These are phyloP conservation scores for Tiliacea aurago DNA, from an alignment of 2,888 invertebrate genomes.

Conservation along the genomic window DNA sequence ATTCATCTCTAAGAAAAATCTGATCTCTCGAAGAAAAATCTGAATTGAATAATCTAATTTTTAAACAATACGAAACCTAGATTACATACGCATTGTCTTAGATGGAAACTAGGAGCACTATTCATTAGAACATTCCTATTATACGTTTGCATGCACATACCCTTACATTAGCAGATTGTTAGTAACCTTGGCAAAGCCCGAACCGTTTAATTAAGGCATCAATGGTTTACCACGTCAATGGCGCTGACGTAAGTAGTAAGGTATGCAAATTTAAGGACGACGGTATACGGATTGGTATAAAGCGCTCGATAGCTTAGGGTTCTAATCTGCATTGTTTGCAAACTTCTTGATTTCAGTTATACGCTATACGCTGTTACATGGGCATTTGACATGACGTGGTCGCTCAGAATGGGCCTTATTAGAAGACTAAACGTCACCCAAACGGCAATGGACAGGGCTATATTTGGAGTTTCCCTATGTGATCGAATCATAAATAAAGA, in stretches of 20 bases:
- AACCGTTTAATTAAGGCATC: constrained; percentile 44
- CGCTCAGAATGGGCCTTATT: too few species aligned
- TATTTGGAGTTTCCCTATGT: too few species aligned
- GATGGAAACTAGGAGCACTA: background rate
- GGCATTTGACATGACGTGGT: too few species aligned
- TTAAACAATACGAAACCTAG: background rate
- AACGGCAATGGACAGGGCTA: too few species aligned
- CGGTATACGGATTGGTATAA: background rate
- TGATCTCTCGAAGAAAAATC: background rate
- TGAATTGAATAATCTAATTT: constrained; percentile 3
- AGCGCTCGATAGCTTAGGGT: constrained; percentile 2
- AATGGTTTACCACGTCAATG: constrained; percentile 33
- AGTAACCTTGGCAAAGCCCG: constrained; percentile 28
- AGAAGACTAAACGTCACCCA: too few species aligned
- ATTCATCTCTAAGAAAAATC: background rate
- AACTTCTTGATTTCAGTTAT: background rate
- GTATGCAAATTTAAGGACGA: constrained; percentile 40
- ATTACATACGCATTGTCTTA: constrained; percentile 2
- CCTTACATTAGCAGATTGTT: constrained; percentile 35
- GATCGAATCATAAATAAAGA: too few species aligned
- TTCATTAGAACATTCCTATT: background rate
- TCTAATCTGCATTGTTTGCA: background rate
- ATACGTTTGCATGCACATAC: background rate
- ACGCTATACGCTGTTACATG: too few species aligned
- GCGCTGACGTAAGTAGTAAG: constrained; percentile 21